A percentile compares a stretch with the other conserved stretches of the same genome.
Conservation (phyloP, 2,113 vertebrate genomes). For the Seriola dumerili region DNA sequence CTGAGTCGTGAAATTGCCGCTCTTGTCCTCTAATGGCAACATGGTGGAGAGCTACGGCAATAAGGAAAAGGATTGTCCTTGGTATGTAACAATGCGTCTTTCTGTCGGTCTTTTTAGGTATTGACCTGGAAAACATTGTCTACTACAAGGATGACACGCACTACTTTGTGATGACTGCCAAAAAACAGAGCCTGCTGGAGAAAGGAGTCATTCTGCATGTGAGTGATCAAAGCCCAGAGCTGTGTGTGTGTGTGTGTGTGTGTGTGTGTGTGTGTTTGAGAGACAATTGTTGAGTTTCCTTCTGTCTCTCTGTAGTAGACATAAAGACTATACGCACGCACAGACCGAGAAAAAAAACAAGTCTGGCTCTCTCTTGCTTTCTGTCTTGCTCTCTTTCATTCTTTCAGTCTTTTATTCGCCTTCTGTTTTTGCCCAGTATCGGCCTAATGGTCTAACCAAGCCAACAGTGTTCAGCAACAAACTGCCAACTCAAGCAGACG, state of each 20-base stretch:
- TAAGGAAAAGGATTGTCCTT: conserved; percentile 33
- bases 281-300: conserved; percentile 20
- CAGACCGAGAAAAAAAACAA: conserved; percentile 18
- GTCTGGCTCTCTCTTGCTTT: not conserved
- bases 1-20: conserved; percentile 67
- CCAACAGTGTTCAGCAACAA: conserved; percentile 52
- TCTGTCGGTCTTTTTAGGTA: conserved; percentile 82
- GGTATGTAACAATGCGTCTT: conserved; percentile 37
- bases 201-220: conserved; percentile 98
- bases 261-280: conserved; percentile 8
- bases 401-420: conserved; percentile 5
- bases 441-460: conserved; percentile 60
- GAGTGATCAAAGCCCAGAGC: conserved; percentile 79
- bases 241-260: not conserved
- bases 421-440: conserved; percentile 18
- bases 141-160: conserved; percentile 99
- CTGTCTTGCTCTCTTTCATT: conserved; percentile 1
- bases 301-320: conserved; percentile 15
- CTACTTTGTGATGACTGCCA: conserved; percentile 99
- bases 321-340: conserved; percentile 2
- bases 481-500: conserved; percentile 54
- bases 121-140: conserved; percentile 99
- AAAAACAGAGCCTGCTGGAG: conserved; percentile 97
- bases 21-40: conserved; percentile 60
- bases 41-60: not conserved